These are phyloP conservation scores for Blera fallax DNA, from an alignment of 2,888 invertebrate genomes.

Conservation along the genomic window DNA sequence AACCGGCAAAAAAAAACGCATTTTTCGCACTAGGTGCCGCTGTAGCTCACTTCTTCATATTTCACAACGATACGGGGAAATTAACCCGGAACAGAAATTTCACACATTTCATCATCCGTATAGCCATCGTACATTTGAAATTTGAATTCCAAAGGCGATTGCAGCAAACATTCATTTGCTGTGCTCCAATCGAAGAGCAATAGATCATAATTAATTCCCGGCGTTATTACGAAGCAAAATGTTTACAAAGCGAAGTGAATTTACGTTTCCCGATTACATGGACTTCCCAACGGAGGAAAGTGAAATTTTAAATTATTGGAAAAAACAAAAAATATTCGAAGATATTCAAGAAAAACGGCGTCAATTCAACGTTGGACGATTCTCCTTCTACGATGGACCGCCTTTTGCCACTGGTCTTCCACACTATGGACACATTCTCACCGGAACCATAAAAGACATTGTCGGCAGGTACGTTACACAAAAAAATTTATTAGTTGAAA, in stretches of 20 bases:
- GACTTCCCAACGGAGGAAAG: conserved; percentile 96
- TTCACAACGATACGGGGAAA: conserved; percentile 1
- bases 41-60: background rate
- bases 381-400: conserved; percentile 97
- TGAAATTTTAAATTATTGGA: conserved; percentile 90
- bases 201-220: background rate
- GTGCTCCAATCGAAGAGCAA: background rate
- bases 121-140: background rate
- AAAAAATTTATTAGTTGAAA: conserved; percentile 91
- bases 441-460: conserved; percentile 98
- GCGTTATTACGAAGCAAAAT: background rate
- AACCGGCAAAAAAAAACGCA: background rate
- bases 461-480: conserved; percentile 97
- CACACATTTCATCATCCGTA: background rate
- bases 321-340: conserved; percentile 91
- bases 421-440: conserved; percentile 97
- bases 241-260: conserved; percentile 18
- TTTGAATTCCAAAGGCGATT: background rate
- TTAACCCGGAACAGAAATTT: background rate
- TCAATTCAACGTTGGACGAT: conserved; percentile 82
- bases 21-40: background rate
- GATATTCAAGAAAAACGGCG: conserved; percentile 84
- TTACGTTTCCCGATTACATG: conserved; percentile 80
- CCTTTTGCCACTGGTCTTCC: conserved; percentile 98
- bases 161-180: background rate